Percentiles rank a stretch among this genome's conserved stretches.
phyloP scores from a whole-genome alignment of 2,888 invertebrate species.

The Folsomia manolachei region DNA sequence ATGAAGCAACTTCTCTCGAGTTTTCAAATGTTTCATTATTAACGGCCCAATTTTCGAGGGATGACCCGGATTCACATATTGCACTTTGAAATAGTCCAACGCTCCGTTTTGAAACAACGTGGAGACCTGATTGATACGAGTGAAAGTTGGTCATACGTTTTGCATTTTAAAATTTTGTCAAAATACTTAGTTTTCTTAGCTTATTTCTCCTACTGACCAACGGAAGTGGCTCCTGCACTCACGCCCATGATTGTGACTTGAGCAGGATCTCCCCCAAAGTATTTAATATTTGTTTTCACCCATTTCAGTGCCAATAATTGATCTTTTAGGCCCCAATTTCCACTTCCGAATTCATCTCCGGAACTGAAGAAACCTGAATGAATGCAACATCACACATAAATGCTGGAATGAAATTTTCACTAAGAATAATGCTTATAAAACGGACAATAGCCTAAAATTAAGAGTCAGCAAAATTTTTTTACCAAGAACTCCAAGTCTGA shows the following conservation, averaged over 20 bases:
- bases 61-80: constrained; percentile 11
- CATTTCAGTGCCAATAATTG: constrained; percentile 10
- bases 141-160: no score
- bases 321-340: constrained; percentile 17
- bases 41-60: constrained; percentile 20
- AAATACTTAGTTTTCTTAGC: neutral
- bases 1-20: constrained; percentile 6
- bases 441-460: no score
- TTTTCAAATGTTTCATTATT: constrained; percentile 16
- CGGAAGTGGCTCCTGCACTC: constrained; percentile 6
- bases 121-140: constrained; percentile 1
- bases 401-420: no score
- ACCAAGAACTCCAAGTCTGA: neutral
- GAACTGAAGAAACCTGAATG: constrained; percentile 12
- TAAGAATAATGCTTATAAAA: no score
- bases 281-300: neutral
- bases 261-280: constrained; percentile 10
- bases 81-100: constrained; percentile 6
- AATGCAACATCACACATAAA: no score
- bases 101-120: constrained; percentile 1
- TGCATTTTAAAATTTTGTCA: no score
- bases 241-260: neutral
- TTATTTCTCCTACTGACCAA: neutral
- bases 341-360: neutral
- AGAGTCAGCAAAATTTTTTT: no score